phyloP scores from a whole-genome alignment of 2,797 vertebrate genomes.

The Menidia menidia region DNA sequence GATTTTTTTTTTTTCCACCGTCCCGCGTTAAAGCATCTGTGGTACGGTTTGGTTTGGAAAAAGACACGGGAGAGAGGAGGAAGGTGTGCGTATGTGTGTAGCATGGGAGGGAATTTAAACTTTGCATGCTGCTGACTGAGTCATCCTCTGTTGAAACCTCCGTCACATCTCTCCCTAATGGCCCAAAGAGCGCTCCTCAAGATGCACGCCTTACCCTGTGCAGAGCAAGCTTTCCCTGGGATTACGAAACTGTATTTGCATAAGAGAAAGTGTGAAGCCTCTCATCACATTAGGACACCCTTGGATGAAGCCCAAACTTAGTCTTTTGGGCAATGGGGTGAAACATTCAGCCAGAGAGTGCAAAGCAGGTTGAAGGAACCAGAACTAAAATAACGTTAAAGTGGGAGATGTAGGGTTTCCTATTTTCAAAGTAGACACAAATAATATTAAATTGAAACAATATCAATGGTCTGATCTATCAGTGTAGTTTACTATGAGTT shows the following conservation, averaged over 20 bases:
- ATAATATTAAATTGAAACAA: no score
- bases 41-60: slow-evolving; percentile 45
- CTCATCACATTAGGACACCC: slow-evolving; percentile 4
- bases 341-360: background rate
- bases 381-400: background rate
- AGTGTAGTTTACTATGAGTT: no score
- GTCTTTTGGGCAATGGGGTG: slow-evolving; percentile 8
- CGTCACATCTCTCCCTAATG: slow-evolving; percentile 19
- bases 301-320: background rate
- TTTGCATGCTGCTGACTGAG: slow-evolving; percentile 12
- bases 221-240: background rate
- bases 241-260: slow-evolving; percentile 17
- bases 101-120: slow-evolving; percentile 7
- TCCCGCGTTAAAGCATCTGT: slow-evolving; percentile 55
- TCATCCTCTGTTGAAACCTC: slow-evolving; percentile 23
- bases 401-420: background rate
- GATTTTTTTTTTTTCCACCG: slow-evolving; percentile 14
- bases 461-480: no score
- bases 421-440: no score
- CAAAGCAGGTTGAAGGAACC: background rate
- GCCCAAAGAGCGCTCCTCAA: background rate
- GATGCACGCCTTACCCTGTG: background rate
- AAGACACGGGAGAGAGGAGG: slow-evolving; percentile 3
- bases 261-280: background rate
- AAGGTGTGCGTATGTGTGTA: no score